Evolutionary conservation across 2,888 invertebrate genomes (phyloP).

Genomic region (Linhomoeus sp.): DNA sequence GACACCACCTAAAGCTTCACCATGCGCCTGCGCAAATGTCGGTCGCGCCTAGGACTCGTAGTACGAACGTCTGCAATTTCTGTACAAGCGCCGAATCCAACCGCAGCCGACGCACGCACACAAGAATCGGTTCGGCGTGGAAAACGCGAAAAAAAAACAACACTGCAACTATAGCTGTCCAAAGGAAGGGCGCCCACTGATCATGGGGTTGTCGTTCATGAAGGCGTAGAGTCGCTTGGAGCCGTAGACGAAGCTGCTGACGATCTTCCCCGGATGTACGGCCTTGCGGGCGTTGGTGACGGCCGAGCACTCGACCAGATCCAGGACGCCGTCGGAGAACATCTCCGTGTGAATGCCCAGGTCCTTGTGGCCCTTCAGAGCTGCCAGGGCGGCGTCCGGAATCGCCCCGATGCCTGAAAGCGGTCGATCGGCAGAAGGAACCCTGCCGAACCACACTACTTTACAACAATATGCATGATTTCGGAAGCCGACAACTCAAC

Average conservation of each 20-base stretch:
- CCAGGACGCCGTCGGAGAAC: slow-evolving; percentile 83
- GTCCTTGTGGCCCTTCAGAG: slow-evolving; percentile 63
- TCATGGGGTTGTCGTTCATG: slow-evolving; percentile 77
- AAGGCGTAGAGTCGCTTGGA: slow-evolving; percentile 68
- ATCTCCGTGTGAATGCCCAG: slow-evolving; percentile 90
- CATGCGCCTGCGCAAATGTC: no score
- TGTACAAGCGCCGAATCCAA: no score
- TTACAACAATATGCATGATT: no score
- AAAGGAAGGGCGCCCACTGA: slow-evolving; percentile 39
- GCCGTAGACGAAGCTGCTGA: slow-evolving; percentile 78
- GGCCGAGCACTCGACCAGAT: slow-evolving; percentile 61
- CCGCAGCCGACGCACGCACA: no score
- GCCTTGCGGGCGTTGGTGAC: slow-evolving; percentile 68
- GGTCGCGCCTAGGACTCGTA: no score
- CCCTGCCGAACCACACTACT: no score
- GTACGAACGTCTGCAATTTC: no score
- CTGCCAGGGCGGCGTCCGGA: slow-evolving; percentile 70
- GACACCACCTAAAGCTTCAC: no score
- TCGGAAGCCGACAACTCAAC: no score
- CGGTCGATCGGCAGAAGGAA: no score
- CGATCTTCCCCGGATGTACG: slow-evolving; percentile 63
- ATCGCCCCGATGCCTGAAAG: slow-evolving; percentile 87
- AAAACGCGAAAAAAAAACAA: neutral
- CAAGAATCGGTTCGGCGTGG: no score
- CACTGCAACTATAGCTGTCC: neutral